Evolutionary conservation across 2,888 invertebrate genomes (phyloP), one percentile per base, ranked within the genome.

Genomic region (Troides aeacus): DNA sequence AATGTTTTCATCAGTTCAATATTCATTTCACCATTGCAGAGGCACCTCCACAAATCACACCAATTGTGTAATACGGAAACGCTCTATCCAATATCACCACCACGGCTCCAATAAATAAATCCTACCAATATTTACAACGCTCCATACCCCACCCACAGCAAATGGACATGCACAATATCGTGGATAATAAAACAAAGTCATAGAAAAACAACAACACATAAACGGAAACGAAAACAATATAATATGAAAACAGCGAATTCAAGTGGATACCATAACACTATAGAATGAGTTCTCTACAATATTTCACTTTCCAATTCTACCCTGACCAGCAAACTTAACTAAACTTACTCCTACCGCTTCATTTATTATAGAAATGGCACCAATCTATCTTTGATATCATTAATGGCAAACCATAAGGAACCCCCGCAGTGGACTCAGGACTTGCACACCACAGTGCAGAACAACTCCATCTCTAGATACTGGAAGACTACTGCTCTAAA

Each of bases 301-400:
- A 89, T 87, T 89, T 85, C 84, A 90, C 87, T 88, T 39, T 89
- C 89, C 89, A 87, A 84, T 84, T 84, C 90, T 91, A 92, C 92
- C 92, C 92, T 92, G 92, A 90, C 92, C 92, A 83, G 89, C 90
- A 88, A 89, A 90, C 92, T 88, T 90, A 92, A 88, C 90, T 92
- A 86, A 89, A 85, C 92, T 90, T 90, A 92, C 88, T 75, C 39
- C 90, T 91, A 90, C 88, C 90, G 82, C 90, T 82, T 91, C 90
- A 84, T 90, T 85, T 88, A 92, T 39, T 86, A 89, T 84, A 89
- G 89, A 90, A 91, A 92, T 92, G 92, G 92, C 92, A 92, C 92
- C 92, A 90, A 92, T 90, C 92, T 92, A 92, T 92, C 92, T 92
- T 92, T 92, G 92, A 92, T 92, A 92, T 92, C 85, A 88, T 84